Evolutionary conservation across 2,888 invertebrate species (phyloP), one percentile per base, ranked within the genome.

Genomic region (Leptopilina drosophilae): DNA sequence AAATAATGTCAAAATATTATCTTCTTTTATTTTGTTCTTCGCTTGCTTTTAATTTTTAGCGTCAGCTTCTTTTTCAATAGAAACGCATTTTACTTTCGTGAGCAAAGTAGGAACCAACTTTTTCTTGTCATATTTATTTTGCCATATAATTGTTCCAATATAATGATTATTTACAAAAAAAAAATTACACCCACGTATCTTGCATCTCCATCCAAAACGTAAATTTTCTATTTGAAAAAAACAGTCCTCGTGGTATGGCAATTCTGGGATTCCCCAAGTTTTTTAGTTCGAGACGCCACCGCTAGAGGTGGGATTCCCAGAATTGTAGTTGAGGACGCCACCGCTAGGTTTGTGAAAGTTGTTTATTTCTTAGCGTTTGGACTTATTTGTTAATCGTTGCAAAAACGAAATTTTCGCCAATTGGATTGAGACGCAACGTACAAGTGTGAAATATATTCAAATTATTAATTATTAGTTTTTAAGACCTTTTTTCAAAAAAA

Each of bases 401-500:
- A 26, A 42, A 42, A 42, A n/a, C 42, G 6, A 42, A 56, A 73
- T 56, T 33, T 73, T 73, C 56, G 42, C 8, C 14, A n/a, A 33
- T 9, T 53, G 56, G 33, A 9, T 73, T 73, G 73, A 11, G 73
- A 73, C 15, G 73, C 14, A 73, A 26, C 33, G 33, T 73, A 11
- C 33, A 73, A 33, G 73, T 73, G 53, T 73, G n/a, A 9, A 73
- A 40, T 59, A 73, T 73, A 56, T 73, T 49, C n/a, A 73, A 77
- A 62, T 67, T 49, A 49, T 49, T 26, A 26, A n/a, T 26, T 33
- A 33, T 33, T 20, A 49, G 9, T 49, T 49, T 73, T 73, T 82
- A 82, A 84, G 80, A 84, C 81, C 82, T 84, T 78, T 81, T 78
- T 81, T 81, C 83, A 80, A 33, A 33, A 33, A 33, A 33, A 33